Evolutionary conservation across 2,113 vertebrate species (phyloP).

Genomic region (Oreocharis arfaki): DNA sequence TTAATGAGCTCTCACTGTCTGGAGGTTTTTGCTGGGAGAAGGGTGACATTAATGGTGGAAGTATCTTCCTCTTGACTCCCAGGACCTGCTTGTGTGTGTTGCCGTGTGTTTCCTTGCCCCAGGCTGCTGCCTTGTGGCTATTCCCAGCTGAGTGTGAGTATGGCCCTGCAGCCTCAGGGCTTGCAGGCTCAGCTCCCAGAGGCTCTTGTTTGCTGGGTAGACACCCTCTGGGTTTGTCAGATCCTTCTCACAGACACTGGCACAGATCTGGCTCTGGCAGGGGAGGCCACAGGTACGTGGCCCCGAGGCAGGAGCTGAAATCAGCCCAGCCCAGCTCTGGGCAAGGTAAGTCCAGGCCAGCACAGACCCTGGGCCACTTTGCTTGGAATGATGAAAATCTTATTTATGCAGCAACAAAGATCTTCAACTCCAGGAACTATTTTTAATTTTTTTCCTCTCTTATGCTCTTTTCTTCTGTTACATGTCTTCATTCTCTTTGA

Average conservation of each 20-base stretch:
- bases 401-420: neutral
- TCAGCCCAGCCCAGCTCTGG: neutral
- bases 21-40: neutral
- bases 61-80: neutral
- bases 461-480: neutral
- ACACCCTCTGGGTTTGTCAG: neutral
- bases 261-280: neutral
- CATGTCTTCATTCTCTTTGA: neutral
- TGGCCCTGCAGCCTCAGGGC: neutral
- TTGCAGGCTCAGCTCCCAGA: neutral
- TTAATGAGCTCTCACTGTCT: neutral
- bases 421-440: neutral
- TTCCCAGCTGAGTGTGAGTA: accelerated
- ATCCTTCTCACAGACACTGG: neutral
- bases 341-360: neutral
- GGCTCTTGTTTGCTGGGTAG: neutral
- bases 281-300: accelerated
- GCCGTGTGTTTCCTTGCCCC: neutral
- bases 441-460: neutral
- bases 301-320: accelerated
- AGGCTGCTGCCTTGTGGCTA: neutral
- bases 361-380: too few relatives aligned
- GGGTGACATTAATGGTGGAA: neutral
- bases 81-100: neutral
- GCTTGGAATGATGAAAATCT: neutral